phyloP scores from a whole-genome alignment of 2,113 vertebrate genomes.

The Silurus glanis region DNA sequence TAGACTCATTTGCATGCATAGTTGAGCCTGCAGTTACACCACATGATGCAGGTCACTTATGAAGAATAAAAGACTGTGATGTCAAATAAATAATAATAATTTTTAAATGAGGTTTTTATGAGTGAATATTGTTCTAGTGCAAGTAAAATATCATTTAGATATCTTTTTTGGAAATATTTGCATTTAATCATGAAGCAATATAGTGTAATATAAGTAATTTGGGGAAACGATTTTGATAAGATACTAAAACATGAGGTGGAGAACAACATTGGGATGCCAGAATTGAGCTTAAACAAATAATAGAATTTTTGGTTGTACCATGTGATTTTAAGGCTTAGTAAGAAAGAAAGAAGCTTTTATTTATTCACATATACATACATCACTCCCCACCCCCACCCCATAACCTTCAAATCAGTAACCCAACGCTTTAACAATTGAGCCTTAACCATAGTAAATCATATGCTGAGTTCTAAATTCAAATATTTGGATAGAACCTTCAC shows the following conservation, averaged over 20 bases:
- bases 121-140: background rate
- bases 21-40: background rate
- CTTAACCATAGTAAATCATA: background rate
- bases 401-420: no score
- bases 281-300: background rate
- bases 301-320: background rate
- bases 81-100: background rate
- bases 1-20: background rate
- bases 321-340: background rate
- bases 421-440: no score
- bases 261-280: background rate
- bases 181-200: background rate
- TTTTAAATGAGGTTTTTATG: conserved; percentile 2
- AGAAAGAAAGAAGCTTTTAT: no score
- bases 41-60: background rate
- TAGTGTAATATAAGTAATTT: background rate
- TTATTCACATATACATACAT: no score
- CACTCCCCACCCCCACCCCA: no score
- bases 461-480: background rate
- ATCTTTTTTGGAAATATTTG: no score
- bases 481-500: background rate
- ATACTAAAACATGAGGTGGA: background rate
- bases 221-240: background rate
- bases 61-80: background rate
- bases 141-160: background rate